Evolutionary conservation across 1,140 invertebrate genomes (phyloP).

Genomic region (Leguminivora glycinivorella): DNA sequence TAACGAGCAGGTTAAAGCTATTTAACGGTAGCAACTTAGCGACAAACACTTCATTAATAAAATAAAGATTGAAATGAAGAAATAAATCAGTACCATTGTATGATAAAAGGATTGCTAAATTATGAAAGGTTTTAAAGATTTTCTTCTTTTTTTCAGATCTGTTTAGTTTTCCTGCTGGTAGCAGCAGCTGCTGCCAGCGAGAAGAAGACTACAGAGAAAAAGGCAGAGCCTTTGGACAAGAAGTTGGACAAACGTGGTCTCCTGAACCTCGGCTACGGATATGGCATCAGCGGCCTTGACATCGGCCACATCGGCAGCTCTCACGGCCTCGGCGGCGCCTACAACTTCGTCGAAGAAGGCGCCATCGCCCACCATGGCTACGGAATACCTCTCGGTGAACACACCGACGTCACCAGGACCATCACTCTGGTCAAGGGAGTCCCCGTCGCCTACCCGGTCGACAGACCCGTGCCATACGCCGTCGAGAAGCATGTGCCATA

Average conservation of each 20-base stretch:
- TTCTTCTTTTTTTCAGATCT: conserved; percentile 80
- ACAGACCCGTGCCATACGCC: conserved; percentile 82
- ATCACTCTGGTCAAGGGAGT: conserved; percentile 86
- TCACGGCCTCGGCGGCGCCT: conserved; percentile 81
- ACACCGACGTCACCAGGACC: conserved; percentile 84
- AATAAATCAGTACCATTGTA: too few species aligned
- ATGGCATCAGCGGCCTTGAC: conserved; percentile 80
- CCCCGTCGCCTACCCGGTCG: conserved; percentile 82
- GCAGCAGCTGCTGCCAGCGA: conserved; percentile 82
- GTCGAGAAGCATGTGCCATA: conserved; percentile 82
- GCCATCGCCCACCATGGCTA: conserved; percentile 62
- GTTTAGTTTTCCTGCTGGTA: conserved; percentile 85
- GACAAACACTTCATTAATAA: not conserved
- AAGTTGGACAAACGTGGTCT: conserved; percentile 81
- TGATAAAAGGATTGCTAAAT: too few species aligned
- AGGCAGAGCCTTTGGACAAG: conserved; percentile 80
- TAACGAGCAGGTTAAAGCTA: not conserved
- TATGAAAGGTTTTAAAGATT: too few species aligned
- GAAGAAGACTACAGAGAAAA: conserved; percentile 82
- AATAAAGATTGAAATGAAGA: too few species aligned
- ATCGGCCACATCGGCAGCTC: conserved; percentile 85
- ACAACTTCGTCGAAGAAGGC: conserved; percentile 79
- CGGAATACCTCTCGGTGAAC: conserved; percentile 75
- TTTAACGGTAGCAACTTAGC: conserved; percentile 7
- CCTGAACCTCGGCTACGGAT: conserved; percentile 81